A percentile compares a stretch with the other conserved stretches of the same genome.
Conservation (phyloP, 2,888 invertebrate genomes). For the Cephus pygmeus region DNA sequence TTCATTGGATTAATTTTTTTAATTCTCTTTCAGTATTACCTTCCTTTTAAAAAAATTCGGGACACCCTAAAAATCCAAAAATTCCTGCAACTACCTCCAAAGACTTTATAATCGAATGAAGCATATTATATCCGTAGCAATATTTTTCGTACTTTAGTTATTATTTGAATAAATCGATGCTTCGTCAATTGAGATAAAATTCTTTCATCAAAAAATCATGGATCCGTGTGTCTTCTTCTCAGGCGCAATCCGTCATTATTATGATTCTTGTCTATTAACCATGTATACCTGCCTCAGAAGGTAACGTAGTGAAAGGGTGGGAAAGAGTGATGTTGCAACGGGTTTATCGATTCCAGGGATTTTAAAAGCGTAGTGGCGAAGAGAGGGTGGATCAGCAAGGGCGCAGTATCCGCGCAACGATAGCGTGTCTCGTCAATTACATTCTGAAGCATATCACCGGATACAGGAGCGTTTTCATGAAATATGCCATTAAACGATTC, state of each 20-base stretch:
- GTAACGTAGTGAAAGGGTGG: background rate
- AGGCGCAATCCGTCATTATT: background rate
- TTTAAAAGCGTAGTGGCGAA: background rate
- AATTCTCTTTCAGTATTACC: background rate
- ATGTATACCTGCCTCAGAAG: background rate
- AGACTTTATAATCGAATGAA: background rate
- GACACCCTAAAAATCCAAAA: background rate
- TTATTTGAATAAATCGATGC: background rate
- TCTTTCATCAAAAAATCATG: background rate
- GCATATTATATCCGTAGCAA: too few species aligned
- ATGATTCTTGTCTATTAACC: background rate
- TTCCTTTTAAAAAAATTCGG: background rate
- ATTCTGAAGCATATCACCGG: constrained; percentile 3
- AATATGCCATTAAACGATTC: constrained; percentile 6
- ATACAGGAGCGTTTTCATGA: background rate
- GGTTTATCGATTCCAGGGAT: background rate
- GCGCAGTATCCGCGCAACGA: background rate
- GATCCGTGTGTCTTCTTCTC: background rate
- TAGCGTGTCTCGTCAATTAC: constrained; percentile 11
- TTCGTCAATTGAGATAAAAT: background rate
- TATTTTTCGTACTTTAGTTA: background rate
- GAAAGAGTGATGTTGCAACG: background rate
- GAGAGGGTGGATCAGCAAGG: background rate
- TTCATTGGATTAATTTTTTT: background rate
- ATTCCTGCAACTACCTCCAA: background rate